Evolutionary conservation across 2,113 vertebrate genomes (phyloP).

Genomic region (Phylloscopus trochiloides): DNA sequence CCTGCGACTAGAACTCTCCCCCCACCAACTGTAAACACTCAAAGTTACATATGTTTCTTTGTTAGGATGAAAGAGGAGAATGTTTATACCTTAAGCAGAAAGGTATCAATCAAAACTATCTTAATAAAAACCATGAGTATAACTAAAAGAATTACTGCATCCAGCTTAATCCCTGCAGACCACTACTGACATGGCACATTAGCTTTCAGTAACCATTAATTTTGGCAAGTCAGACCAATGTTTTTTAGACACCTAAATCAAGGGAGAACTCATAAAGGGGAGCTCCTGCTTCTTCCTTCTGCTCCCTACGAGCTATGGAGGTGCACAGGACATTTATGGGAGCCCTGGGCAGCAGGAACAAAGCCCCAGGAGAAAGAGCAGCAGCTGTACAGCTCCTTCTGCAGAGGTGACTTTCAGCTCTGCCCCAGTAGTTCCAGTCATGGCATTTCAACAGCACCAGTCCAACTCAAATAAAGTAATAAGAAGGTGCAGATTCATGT

Average conservation of each 20-base stretch:
- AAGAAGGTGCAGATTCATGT: neutral
- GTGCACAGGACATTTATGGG: neutral
- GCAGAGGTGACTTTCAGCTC: neutral
- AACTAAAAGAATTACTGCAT: neutral
- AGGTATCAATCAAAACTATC: neutral
- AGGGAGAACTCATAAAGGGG: neutral
- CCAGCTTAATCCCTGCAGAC: neutral
- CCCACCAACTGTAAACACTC: neutral
- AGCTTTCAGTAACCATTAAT: neutral
- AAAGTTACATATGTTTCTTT: neutral
- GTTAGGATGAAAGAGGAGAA: neutral
- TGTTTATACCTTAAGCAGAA: neutral
- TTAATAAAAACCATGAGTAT: neutral
- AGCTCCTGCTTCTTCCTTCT: neutral
- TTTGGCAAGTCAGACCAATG: fast-evolving
- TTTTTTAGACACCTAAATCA: neutral
- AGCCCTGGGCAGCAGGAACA: neutral
- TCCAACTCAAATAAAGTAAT: neutral
- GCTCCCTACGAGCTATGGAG: neutral
- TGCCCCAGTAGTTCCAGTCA: neutral
- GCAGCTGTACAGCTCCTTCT: neutral
- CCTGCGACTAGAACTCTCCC: neutral
- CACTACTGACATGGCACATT: neutral
- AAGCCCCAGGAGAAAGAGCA: neutral
- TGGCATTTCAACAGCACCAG: neutral